Evolutionary conservation across 2,113 vertebrate genomes (phyloP), one percentile per base, ranked within the genome.

Genomic region (Acrocephalus kingi): DNA sequence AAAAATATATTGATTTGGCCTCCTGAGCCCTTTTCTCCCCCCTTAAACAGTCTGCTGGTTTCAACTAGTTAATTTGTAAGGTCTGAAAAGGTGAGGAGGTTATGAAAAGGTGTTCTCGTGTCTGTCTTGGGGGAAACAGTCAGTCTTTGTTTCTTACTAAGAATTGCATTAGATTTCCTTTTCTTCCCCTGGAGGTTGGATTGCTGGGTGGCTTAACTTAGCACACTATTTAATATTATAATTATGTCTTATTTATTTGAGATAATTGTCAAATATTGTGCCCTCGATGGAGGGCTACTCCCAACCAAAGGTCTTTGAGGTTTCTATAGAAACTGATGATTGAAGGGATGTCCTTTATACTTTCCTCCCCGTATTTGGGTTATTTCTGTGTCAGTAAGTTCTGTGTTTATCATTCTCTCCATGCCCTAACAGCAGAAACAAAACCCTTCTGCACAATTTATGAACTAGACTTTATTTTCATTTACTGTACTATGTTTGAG

Each of bases 321-420:
- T 98, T 98, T 98, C 98, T 98, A 97, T 98, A 98, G 98, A 98
- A 98, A 98, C 98, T 98, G 98, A 96, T 98, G 97, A 97, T 98
- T 95, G 96, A 98, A 98, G 96, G 94, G 96, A 94, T 97, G 97
- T 97, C 97, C 97, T 95, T 97, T 96, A 97, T 97, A 96, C 92
- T 94, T 97, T 96, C 89, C 91, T 95, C 96, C 97, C 97, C 87
- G 96, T 97, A 93, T 97, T 97, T 96, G 97, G 97, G 97, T 98
- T 98, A 95, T 98, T 98, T 97, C 97, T 94, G 74, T 98, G 96
- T 97, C 87, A 97, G 96, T 97, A 97, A 97, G 95, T 97, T 97
- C 95, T 98, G 95, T 97, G 95, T 94, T 74, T 95, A 93, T 87
- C 97, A 97, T 95, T 93, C 91, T 94, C 82, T 93, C 88, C 58